A percentile compares a stretch with the other conserved stretches of the same genome.
These are phyloP conservation scores for Rhadina sibilatrix DNA, from an alignment of 2,113 vertebrate species.

Conservation along the genomic window DNA sequence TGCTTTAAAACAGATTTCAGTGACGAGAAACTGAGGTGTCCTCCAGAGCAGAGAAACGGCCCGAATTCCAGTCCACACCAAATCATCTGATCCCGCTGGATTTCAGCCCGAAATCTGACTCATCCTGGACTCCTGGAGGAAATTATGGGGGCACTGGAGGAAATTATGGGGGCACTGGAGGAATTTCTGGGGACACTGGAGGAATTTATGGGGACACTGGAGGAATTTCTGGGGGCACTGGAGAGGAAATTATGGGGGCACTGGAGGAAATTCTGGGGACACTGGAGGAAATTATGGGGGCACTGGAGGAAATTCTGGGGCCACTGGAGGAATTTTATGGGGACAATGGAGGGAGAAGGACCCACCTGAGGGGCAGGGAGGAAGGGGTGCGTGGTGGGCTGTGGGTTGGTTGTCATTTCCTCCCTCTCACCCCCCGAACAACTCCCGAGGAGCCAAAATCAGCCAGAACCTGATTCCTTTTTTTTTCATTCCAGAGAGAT, in stretches of 20 bases:
- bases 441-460: background rate
- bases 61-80: fast-evolving
- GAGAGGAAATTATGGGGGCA: background rate
- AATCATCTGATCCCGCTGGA: background rate
- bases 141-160: background rate
- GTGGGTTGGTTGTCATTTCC: background rate
- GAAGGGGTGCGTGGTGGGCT: fast-evolving
- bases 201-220: no score
- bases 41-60: background rate
- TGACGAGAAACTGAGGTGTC: background rate
- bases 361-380: fast-evolving
- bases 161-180: no score
- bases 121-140: background rate
- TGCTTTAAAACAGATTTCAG: background rate
- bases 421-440: background rate
- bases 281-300: background rate
- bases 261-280: no score
- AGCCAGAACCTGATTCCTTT: background rate
- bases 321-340: no score
- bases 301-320: no score
- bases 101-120: background rate
- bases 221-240: no score
- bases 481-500: background rate
- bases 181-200: no score
- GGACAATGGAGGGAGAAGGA: background rate